Base-by-base conservation (phyloP, 2,888 invertebrate genomes). In the Drosophila yooni region DNA sequence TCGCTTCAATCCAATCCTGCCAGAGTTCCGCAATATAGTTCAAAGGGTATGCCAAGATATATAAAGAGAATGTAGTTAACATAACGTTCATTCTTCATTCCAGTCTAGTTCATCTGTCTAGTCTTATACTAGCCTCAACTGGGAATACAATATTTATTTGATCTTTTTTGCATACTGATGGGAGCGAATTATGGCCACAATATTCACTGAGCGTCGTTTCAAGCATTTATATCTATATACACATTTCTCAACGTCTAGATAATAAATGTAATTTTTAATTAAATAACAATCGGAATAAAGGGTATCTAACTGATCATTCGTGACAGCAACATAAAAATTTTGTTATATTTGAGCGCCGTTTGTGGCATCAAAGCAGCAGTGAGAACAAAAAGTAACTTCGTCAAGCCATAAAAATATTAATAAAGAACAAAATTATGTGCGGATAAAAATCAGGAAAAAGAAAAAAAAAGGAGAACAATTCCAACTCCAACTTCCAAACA, bases 341-440 rank as follows among this genome's bases (percentile, higher is more conserved):
- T n/a, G 31, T 46, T 50, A 34, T 34, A 59, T 64, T 58, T 54
- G 54, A 69, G 79, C 43, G 38, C 43, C 51, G 52, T 59, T 78
- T 70, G 73, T 40, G 74, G 76, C 56, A 57, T 56, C 48, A 65
- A 65, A 62, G 70, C 64, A 67, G 60, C 66, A 71, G 66, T 38
- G 65, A 43, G 69, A 70, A 74, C 62, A 69, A 59, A 43, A 18
- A 48, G 48, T 13, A 67, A 70, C 74, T 78, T 60, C 63, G 66
- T 58, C 60, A 66, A 74, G 66, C 66, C 66, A 79, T 74, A 77
- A 79, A 79, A 77, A 74, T 77, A 74, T 74, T 56, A 56, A 56
- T 79, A 74, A 74, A 70, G 70, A 79, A 66, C 62, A 53, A 70
- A 77, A 73, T 66, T 53, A 57, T 43, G 43, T 70, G 57, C 52